Evolutionary conservation across 1,140 invertebrate genomes (phyloP).

Genomic region (Lordiphosa mommai): DNA sequence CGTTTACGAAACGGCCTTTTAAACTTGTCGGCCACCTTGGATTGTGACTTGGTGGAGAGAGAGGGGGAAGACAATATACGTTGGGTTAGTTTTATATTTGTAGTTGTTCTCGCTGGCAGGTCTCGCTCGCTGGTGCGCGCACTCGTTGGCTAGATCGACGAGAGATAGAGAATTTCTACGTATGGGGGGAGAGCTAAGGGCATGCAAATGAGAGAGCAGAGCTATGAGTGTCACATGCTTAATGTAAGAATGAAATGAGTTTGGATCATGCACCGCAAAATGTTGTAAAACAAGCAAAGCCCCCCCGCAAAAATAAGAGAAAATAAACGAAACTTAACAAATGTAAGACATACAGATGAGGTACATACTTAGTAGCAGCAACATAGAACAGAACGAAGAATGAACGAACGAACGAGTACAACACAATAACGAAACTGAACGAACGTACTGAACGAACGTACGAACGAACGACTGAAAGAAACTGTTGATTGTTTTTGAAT

Average conservation of each 20-base stretch:
- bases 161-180: conserved; percentile 4
- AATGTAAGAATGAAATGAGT: background rate
- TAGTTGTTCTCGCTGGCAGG: background rate
- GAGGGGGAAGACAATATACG: background rate
- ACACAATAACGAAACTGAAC: conserved; percentile 23
- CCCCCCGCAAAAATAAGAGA: background rate
- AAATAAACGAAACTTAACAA: conserved; percentile 3
- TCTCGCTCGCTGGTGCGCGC: background rate
- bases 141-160: conserved; percentile 13
- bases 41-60: conserved; percentile 80
- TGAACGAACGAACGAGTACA: conserved; percentile 14
- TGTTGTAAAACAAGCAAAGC: background rate
- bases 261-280: conserved; percentile 17
- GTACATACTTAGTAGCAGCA: background rate
- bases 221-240: conserved; percentile 11
- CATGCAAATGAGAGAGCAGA: conserved; percentile 39
- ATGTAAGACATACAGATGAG: background rate
- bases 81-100: background rate
- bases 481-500: background rate
- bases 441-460: conserved; percentile 15
- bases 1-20: conserved; percentile 93
- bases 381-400: conserved; percentile 21
- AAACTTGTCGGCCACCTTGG: conserved; percentile 91
- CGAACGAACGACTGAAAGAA: conserved; percentile 25
- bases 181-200: conserved; percentile 5